Percentiles rank a stretch among this genome's conserved stretches.
Conservation (phyloP, 1,140 invertebrate genomes). For the Lutraria rhynchaena region DNA sequence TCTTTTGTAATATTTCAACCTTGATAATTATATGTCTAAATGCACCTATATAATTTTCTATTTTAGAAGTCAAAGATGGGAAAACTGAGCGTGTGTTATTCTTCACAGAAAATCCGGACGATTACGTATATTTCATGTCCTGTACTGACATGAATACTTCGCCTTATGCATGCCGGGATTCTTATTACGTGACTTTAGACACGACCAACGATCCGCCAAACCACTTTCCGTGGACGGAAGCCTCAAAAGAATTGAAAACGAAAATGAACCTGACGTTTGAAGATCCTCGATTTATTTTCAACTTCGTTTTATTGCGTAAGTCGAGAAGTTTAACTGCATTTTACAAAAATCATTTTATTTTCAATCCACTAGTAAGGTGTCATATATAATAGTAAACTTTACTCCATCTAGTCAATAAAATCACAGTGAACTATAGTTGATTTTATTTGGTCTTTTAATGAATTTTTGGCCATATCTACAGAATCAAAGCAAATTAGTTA, state of each 20-base stretch:
- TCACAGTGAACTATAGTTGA: no score
- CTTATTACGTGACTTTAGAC: conserved; percentile 44
- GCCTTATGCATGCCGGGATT: conserved; percentile 48
- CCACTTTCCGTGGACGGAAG: conserved; percentile 38
- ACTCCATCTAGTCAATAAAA: no score
- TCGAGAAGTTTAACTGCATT: no score
- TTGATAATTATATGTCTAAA: no score
- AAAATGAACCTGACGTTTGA: conserved; percentile 39
- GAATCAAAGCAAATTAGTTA: no score
- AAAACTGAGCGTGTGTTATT: conserved; percentile 46
- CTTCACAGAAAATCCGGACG: conserved; percentile 37
- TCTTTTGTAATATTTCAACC: no score
- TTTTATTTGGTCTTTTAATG: no score
- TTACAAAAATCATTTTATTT: no score
- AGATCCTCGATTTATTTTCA: conserved; percentile 51
- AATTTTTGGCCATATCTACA: no score
- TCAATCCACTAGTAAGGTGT: no score
- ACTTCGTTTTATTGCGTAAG: conserved; percentile 47
- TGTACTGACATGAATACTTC: conserved; percentile 47
- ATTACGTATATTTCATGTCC: conserved; percentile 53
- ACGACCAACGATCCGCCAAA: conserved; percentile 33
- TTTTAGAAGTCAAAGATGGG: conserved; percentile 35
- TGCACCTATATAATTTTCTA: no score
- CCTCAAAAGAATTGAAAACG: conserved; percentile 10
- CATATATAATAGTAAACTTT: no score